Base-by-base conservation (phyloP, 35 echinoderm and acorn worm genomes). In the Apostichopus californicus region DNA sequence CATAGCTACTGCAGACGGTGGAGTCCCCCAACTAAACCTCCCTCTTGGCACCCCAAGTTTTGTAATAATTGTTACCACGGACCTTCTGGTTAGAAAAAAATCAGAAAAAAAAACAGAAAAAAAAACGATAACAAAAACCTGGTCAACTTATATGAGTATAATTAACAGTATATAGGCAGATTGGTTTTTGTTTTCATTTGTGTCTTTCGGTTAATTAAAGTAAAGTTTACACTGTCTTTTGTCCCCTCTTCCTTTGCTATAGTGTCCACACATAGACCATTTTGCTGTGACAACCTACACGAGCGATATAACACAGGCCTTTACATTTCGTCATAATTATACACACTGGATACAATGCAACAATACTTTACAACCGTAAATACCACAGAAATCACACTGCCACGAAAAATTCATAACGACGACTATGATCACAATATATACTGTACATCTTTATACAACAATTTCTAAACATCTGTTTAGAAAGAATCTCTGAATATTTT, bases 251-350 rank as follows among this genome's bases (percentile, higher is more conserved):
- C 86, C 86, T 57, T 82, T 46, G 24, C 60, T 65, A 61, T 20
- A 88, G 86, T 88, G 86, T 61, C 86, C 86, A 88, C 86, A 88
- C 86, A 88, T 88, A 88, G 86, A 88, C 86, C 86, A 88, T 88
- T 46, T 81, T 88, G 86, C 86, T 63, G 86, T 88, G 86, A 88
- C 86, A 88, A 88, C 86, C 86, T 88, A 88, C 86, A 88, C 55
- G 11, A 88, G 86, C 86, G 86, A 88, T 88, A 88, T 88, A 88
- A 63, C 86, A 88, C 86, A 88, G 86, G 86, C 86, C 86, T 88
- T 88, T 88, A 88, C 86, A 88, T 88, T 88, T 88, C 86, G 26
- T 88, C 86, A 88, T 88, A 88, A 88, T 88, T 24, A 88, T 68
- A 68, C 86, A 88, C 86, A 88, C 65, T 88, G 86, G 86, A 68